Evolutionary conservation across 2,113 vertebrate species (phyloP).

Genomic region (Coptodon rendalli): DNA sequence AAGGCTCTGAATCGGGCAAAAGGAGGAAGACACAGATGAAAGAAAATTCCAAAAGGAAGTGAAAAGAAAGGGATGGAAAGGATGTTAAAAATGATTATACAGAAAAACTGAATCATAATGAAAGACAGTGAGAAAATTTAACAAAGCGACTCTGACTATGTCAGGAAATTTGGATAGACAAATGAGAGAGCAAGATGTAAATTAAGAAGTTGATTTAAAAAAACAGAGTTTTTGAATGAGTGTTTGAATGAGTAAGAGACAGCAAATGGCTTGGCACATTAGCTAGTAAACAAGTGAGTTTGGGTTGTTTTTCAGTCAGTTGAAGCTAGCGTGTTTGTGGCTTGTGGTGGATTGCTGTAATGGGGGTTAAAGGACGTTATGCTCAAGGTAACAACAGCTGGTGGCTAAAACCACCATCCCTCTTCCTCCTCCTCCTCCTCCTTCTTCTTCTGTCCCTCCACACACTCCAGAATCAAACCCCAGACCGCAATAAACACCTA

Average conservation of each 20-base stretch:
- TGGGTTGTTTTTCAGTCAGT: slow-evolving; percentile 63
- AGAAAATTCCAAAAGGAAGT: slow-evolving; percentile 28
- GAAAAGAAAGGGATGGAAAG: not conserved
- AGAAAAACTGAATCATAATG: slow-evolving; percentile 27
- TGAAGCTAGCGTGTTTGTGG: slow-evolving; percentile 66
- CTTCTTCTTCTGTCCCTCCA: slow-evolving; percentile 41
- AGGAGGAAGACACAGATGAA: slow-evolving; percentile 42
- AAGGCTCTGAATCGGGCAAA: slow-evolving; percentile 48
- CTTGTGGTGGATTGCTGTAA: slow-evolving; percentile 60
- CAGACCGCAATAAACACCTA: slow-evolving; percentile 69
- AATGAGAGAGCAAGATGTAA: not conserved
- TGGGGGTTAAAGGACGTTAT: slow-evolving; percentile 63
- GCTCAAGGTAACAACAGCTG: slow-evolving; percentile 71
- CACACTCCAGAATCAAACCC: slow-evolving; percentile 51
- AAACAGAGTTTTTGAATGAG: not conserved
- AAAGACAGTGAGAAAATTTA: slow-evolving; percentile 16
- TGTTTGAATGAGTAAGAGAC: slow-evolving; percentile 14
- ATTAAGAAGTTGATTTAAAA: not conserved
- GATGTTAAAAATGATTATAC: slow-evolving; percentile 32
- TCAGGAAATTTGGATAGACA: not conserved
- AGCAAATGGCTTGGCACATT: slow-evolving; percentile 44
- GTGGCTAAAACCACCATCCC: slow-evolving; percentile 64
- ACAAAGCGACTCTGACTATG: not conserved
- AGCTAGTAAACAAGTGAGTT: slow-evolving; percentile 73
- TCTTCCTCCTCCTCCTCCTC: slow-evolving; percentile 49